Evolutionary conservation across 2,113 vertebrate species (phyloP).

Genomic region (Nettapus auritus): DNA sequence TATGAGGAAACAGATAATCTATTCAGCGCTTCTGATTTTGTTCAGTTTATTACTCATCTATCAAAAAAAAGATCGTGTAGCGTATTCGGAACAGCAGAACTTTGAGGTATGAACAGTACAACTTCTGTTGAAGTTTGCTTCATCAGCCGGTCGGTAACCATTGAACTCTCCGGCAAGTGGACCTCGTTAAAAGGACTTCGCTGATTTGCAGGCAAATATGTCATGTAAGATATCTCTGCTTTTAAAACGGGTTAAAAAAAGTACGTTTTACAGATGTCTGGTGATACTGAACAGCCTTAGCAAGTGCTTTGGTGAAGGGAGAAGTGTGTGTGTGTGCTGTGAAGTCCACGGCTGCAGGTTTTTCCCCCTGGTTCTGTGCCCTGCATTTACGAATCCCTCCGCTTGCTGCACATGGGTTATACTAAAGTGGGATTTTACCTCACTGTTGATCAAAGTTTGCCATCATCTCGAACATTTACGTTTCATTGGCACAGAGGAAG

Average conservation of each 20-base stretch:
- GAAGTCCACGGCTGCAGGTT: background rate
- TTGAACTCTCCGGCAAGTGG: background rate
- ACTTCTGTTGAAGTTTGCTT: background rate
- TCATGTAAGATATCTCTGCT: background rate
- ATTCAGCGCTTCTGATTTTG: background rate
- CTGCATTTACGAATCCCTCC: background rate
- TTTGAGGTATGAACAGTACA: background rate
- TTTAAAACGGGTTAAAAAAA: background rate
- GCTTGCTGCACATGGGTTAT: background rate
- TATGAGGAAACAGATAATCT: background rate
- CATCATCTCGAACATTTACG: background rate
- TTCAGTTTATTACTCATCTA: background rate
- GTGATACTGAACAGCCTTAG: background rate
- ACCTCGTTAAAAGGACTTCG: background rate
- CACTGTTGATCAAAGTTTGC: background rate
- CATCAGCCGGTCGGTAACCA: background rate
- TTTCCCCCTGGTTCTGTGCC: background rate
- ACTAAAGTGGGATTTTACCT: background rate
- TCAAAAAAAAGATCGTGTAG: background rate
- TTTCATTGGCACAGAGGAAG: background rate
- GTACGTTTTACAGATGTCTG: background rate
- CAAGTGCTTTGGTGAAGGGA: background rate
- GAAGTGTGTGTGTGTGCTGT: fast-evolving
- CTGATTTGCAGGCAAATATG: background rate
- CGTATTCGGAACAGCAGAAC: background rate